phyloP scores from a whole-genome alignment of 2,888 invertebrate genomes.

The Buathra laborator region DNA sequence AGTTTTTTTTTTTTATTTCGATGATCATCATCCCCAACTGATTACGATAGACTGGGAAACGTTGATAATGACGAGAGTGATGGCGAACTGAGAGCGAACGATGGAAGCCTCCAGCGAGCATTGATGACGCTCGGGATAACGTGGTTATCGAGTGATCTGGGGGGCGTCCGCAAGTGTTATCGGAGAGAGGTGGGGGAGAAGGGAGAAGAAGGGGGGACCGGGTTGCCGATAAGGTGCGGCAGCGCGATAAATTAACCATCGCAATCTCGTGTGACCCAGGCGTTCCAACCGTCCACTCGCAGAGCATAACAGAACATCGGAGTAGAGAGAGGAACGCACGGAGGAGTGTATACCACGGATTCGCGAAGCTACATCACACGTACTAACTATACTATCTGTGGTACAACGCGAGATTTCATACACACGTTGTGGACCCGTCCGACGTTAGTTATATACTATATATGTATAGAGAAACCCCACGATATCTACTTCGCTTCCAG shows the following conservation, averaged over 20 bases:
- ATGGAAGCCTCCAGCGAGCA: conserved; percentile 52
- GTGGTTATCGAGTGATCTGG: conserved; percentile 84
- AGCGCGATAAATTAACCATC: conserved; percentile 76
- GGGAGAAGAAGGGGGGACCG: conserved; percentile 47
- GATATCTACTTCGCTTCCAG: conserved; percentile 16
- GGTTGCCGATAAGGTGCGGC: conserved; percentile 77
- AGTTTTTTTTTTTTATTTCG: not conserved
- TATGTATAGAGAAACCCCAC: conserved; percentile 12
- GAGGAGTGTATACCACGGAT: conserved; percentile 1
- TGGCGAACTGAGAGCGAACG: conserved; percentile 48
- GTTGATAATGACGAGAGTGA: conserved; percentile 28
- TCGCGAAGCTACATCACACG: conserved; percentile 35
- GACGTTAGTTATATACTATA: not conserved
- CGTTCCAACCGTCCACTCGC: conserved; percentile 75
- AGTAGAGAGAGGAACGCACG: conserved; percentile 54
- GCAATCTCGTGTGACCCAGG: conserved; percentile 84
- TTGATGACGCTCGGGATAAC: conserved; percentile 61
- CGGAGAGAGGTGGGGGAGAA: conserved; percentile 58
- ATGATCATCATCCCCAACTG: not conserved
- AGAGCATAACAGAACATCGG: conserved; percentile 43
- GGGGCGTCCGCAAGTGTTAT: conserved; percentile 84
- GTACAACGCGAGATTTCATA: conserved; percentile 34
- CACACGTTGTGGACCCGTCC: conserved; percentile 7
- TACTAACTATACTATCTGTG: conserved; percentile 30
- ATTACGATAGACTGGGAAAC: not conserved